Evolutionary conservation across 2,113 vertebrate species (phyloP), one percentile per base, ranked within the genome.

Genomic region (Grammomys surdaster): DNA sequence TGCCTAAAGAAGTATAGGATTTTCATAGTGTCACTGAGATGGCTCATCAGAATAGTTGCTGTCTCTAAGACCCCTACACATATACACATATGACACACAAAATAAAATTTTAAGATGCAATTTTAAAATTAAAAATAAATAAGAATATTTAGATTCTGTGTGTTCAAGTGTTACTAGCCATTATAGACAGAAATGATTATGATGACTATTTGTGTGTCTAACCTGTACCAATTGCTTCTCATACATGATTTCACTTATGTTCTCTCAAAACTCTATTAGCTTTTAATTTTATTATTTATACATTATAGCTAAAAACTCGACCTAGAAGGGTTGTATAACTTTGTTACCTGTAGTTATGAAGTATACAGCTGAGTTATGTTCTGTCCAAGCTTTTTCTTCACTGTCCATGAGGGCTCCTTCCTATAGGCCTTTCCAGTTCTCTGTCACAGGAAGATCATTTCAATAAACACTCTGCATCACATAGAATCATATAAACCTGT

Each of bases 221-320:
- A 14, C 88, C 77, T 88, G 5, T 90, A 70, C 24, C 70, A 80
- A 33, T 76, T 92, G 58, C 13, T 94, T 89, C 65, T 31, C 19
- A n/a, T 67, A 7, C 7, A 19, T 93, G n/a, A 60, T 69, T 78
- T 94, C 24, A 91, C 92, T 89, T 69, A 80, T 84, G 94, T 40
- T 90, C 12, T 87, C 40, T 22, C 48, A 88, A 96, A 94, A 26
- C 11, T 69, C 46, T n/a, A 7, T 78, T 92, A 72, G 72, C 76
- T 94, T 72, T 93, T 63, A 3, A 43, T 92, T 91, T 94, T 89
- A 60, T 89, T 76, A 77, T 91, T 94, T 94, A 16, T 36, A 73
- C 58, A 70, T 95, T 82, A 84, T 24, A 96, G 51, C 17, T 89
- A 51, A 93, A 65, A 78, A 94, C 90, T 16, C 77, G n/a, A 80